These are phyloP conservation scores for Calidris pugnax DNA, from an alignment of 2,113 vertebrate species.

Conservation along the genomic window DNA sequence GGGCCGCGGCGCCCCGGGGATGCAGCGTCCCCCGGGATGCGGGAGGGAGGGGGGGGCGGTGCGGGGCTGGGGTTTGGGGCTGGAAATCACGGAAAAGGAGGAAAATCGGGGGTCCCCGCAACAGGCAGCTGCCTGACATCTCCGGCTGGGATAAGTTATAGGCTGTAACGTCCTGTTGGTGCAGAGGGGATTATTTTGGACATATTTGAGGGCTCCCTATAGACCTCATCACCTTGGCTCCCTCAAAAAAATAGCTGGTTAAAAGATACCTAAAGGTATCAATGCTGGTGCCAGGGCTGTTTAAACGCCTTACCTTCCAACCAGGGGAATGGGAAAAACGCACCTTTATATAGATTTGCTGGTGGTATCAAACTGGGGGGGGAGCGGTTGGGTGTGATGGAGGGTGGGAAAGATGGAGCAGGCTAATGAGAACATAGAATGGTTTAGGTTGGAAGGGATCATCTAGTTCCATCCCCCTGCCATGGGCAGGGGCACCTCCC, in stretches of 20 bases:
- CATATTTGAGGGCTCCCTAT: neutral
- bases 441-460: neutral
- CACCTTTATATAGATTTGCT: too few species aligned
- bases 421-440: neutral
- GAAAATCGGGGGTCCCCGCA: too few species aligned
- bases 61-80: fast-evolving
- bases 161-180: fast-evolving
- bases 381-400: fast-evolving
- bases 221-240: too few species aligned
- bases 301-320: fast-evolving
- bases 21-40: neutral
- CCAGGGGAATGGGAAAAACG: neutral
- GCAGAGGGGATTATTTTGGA: fast-evolving
- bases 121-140: neutral
- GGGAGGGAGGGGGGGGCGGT: fast-evolving
- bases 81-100: neutral
- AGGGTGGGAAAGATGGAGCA: neutral
- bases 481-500: neutral
- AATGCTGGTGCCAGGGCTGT: fast-evolving
- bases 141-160: fast-evolving
- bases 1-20: too few species aligned
- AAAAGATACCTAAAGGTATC: neutral
- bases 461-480: neutral
- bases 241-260: neutral
- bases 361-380: neutral